Conservation (phyloP, 2,113 vertebrate species). For the Myotis davidii region DNA sequence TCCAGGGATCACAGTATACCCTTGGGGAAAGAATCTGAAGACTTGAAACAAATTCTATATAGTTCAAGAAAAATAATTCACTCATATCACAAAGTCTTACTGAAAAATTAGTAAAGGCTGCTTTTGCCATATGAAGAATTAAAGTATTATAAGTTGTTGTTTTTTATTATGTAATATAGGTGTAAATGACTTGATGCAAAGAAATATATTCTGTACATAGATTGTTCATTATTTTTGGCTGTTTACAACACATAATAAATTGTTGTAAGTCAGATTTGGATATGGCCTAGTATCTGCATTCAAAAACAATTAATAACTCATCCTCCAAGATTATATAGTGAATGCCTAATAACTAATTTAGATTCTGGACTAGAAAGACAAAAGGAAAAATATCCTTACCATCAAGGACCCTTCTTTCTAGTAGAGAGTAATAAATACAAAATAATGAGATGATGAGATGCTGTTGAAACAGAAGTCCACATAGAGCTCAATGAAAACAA, state of each 20-base stretch:
- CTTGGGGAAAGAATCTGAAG: neutral
- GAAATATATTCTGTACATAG: conserved; percentile 40
- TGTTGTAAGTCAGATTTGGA: neutral
- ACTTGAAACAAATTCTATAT: neutral
- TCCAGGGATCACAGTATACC: neutral
- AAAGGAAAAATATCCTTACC: neutral
- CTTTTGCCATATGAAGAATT: conserved; percentile 33
- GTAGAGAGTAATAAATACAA: neutral
- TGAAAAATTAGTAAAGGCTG: conserved; percentile 50
- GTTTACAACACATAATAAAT: conserved; percentile 3
- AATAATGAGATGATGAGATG: neutral
- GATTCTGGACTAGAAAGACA: neutral
- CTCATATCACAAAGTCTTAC: neutral
- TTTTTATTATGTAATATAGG: conserved; percentile 59
- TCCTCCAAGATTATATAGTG: neutral
- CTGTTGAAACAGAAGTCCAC: neutral
- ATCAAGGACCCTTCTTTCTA: neutral
- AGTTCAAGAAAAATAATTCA: neutral
- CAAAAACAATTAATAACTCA: conserved; percentile 36
- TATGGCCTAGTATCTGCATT: conserved; percentile 41
- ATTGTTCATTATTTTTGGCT: conserved; percentile 57
- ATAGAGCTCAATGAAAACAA: neutral
- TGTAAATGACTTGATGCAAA: neutral
- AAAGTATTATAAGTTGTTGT: conserved; percentile 45
- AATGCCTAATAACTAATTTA: conserved; percentile 6